These are phyloP conservation scores for Drosophila erecta DNA, from an alignment of 1,140 invertebrate genomes.

Conservation along the genomic window DNA sequence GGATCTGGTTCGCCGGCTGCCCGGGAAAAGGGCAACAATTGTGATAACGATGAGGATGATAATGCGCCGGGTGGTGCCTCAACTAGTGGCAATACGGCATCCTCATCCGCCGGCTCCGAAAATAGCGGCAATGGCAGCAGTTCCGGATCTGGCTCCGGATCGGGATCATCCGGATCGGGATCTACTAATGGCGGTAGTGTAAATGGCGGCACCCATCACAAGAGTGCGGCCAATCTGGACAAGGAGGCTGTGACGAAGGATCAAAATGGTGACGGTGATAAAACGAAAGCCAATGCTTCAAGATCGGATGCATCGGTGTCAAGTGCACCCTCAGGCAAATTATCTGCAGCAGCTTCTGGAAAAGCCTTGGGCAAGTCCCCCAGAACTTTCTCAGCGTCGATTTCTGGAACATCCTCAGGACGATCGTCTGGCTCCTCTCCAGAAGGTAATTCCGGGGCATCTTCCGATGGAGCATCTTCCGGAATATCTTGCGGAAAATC, in stretches of 20 bases:
- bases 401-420: not conserved
- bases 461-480: slow-evolving; percentile 5
- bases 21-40: slow-evolving; percentile 76
- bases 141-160: slow-evolving; percentile 23
- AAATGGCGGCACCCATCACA: slow-evolving; percentile 65
- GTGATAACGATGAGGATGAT: slow-evolving; percentile 79
- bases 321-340: not conserved
- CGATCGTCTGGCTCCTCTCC: slow-evolving; percentile 3
- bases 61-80: slow-evolving; percentile 64
- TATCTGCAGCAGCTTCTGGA: not conserved
- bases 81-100: slow-evolving; percentile 19
- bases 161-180: slow-evolving; percentile 18
- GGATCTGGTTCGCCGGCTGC: slow-evolving; percentile 43
- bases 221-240: slow-evolving; percentile 29
- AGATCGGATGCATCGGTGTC: not conserved
- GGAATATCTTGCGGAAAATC: slow-evolving; percentile 15
- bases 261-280: slow-evolving; percentile 57
- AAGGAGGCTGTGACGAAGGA: slow-evolving; percentile 25
- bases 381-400: not conserved
- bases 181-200: slow-evolving; percentile 68
- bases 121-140: slow-evolving; percentile 25
- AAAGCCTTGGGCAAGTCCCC: slow-evolving; percentile 10
- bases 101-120: slow-evolving; percentile 10
- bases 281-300: slow-evolving; percentile 8
- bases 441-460: not conserved